These are phyloP conservation scores for Eupithecia subumbrata DNA, from an alignment of 2,888 invertebrate genomes.

Conservation along the genomic window DNA sequence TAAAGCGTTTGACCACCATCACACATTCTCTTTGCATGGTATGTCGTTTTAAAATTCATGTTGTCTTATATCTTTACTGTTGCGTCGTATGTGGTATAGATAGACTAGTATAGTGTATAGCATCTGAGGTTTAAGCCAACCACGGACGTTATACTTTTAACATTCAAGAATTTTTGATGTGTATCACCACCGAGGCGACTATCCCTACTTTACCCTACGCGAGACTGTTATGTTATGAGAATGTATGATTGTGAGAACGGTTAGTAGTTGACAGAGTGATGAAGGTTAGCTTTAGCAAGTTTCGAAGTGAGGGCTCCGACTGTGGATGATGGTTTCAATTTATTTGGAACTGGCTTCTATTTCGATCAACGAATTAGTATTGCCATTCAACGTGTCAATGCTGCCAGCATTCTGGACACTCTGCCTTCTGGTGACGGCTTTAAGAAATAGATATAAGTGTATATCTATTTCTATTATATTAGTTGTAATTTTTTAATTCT, in stretches of 20 bases:
- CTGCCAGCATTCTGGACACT: no score
- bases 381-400: no score
- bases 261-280: conserved; percentile 2
- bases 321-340: background rate
- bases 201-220: background rate
- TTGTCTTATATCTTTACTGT: background rate
- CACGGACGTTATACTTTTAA: background rate
- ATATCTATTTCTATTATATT: no score
- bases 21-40: background rate
- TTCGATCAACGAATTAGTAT: no score
- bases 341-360: no score
- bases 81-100: background rate
- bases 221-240: background rate
- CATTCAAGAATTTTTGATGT: background rate
- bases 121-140: background rate
- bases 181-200: background rate
- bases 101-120: background rate
- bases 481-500: no score
- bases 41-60: background rate
- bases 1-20: no score
- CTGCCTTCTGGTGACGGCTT: no score
- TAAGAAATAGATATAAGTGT: no score
- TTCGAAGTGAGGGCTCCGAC: background rate
- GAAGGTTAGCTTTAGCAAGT: background rate
- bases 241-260: conserved; percentile 5